Base-by-base conservation (phyloP, 2,888 invertebrate genomes). In the Lamellibrachia columna region DNA sequence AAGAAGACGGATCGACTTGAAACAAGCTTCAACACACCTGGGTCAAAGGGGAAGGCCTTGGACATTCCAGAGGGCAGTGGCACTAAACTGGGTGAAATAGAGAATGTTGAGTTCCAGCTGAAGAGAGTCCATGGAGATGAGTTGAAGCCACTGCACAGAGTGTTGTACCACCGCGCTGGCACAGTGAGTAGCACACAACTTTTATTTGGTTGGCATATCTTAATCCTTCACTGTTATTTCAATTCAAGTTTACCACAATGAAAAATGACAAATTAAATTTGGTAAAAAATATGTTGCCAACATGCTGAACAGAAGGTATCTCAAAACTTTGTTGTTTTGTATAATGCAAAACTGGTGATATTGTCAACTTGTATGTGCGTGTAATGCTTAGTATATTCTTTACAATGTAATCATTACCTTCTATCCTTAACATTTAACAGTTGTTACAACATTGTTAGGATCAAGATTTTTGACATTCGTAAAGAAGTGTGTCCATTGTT, bases 51-150 rank as follows among this genome's bases (percentile, higher is more conserved):
- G 92, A 95, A 95, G 92, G 95, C 95, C 92, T 92, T 95, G 2
- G 96, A 96, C 92, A 95, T 96, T 93, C 95, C 95, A 92, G 96
- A 96, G 91, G 98, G 98, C 52, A 97, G 97, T 94, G 98, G 98
- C 6, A 97, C 97, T 60, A 97, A 97, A 0, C 97, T 98, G 55
- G 98, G 98, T 7, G 98, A 98, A 95, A 98, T 98, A 96, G 97
- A 97, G 94, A 97, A 97, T 93, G 95, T 96, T 95, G 96, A 96
- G 93, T 94, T 94, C 92, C 94, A 95, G 92, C 94, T 97, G 15
- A 95, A 95, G 94, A 96, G 95, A 94, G 95, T 97, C 95, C 97
- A 97, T 96, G 97, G 97, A 7, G 98, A 98, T 93, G 98, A 98
- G 94, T 97, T 98, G 95, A 98, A 98, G 96, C 95, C 97, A 90